Base-by-base conservation (phyloP, 1,140 invertebrate genomes). In the Agrypnia vestita region DNA sequence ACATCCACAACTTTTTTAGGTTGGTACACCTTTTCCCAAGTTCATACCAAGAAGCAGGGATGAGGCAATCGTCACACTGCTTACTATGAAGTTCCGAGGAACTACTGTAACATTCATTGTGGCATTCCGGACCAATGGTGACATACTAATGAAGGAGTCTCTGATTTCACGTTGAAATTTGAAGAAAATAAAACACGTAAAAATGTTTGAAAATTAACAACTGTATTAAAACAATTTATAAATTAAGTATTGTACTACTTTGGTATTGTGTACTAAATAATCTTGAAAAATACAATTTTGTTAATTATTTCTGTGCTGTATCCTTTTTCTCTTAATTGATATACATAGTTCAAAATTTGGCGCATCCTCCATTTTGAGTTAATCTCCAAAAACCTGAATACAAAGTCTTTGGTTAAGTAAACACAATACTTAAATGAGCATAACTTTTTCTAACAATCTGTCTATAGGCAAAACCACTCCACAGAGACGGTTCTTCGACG, bases 31-130 rank as follows among this genome's bases (percentile, higher is more conserved):
- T 13, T 87, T 91, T 78, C 94, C 94, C 15, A 99, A 99, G 89
- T 99, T 99, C 86, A 91, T 99, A 80, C 98, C 98, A 21, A 93
- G 92, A 49, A 95, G 96, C 1, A 90, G 95, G 64, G 97, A 99
- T 86, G 90, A 92, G 72, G 91, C 97, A 0, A 96, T 99, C 64
- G 91, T 99, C 35, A 98, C 98, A 1, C 88, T 99, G 43, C 98
- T 98, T 87, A 97, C 97, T 0, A 97, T 98, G 87, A 98, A 99
- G 90, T 92, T 94, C 79, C 92, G 95, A 84, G 97, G 97, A 0
- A 94, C 94, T 83, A 96, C 96, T 4, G 94, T 96, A 0, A 96
- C 96, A 0, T 99, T 97, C 86, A 94, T 99, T 12, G 94, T 94
- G 79, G 96, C 94, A 46, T 99, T 99, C 88, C 94, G 92, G 71